Conservation (phyloP, 2,113 vertebrate species). For the Eptatretus burgeri region DNA sequence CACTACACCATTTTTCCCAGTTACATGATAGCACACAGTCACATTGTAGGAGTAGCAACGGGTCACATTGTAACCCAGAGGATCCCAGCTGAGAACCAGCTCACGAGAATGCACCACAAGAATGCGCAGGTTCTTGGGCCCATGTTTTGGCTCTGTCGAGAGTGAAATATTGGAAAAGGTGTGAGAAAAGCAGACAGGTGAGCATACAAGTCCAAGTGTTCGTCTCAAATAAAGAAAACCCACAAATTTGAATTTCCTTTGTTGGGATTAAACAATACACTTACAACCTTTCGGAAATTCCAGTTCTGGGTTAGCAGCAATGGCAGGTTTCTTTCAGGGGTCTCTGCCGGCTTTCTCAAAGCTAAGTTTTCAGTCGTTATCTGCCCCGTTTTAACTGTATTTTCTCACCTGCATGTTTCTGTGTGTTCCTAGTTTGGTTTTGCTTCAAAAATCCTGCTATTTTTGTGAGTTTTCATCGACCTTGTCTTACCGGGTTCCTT, state of each 20-base stretch:
- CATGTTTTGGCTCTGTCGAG: conserved; percentile 60
- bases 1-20: neutral
- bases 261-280: neutral
- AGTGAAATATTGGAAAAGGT: neutral
- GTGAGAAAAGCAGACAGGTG: neutral
- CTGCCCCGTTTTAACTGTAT: too few species aligned
- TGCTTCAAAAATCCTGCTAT: too few species aligned
- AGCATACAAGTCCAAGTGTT: neutral
- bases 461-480: too few species aligned
- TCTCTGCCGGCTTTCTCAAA: too few species aligned
- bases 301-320: too few species aligned
- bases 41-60: conserved; percentile 96
- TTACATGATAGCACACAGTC: conserved; percentile 65
- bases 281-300: neutral
- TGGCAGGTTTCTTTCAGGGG: too few species aligned
- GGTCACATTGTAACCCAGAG: conserved; percentile 89
- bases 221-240: neutral
- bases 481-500: too few species aligned
- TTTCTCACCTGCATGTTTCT: too few species aligned
- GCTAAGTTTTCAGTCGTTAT: too few species aligned
- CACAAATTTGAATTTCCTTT: neutral
- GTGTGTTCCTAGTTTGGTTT: too few species aligned
- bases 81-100: conserved; percentile 92
- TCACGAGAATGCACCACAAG: conserved; percentile 61
- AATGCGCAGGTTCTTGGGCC: conserved; percentile 77